Conservation (phyloP, 2,797 vertebrate genomes). For the Oreonectes daqikongensis region DNA sequence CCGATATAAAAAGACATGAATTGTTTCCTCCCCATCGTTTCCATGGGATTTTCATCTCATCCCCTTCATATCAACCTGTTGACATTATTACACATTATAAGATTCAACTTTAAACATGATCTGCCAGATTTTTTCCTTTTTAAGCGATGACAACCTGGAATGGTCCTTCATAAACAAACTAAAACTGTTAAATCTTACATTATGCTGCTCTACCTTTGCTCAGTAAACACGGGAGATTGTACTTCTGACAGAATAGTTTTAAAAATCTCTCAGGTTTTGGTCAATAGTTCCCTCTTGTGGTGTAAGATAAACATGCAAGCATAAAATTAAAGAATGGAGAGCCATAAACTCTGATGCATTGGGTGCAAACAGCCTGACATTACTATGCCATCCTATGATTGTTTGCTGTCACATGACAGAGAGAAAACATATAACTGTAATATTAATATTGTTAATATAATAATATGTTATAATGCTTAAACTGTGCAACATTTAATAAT, state of each 20-base stretch:
- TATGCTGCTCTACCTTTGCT: background rate
- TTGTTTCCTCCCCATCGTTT: too few species aligned
- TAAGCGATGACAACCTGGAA: background rate
- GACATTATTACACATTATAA: background rate
- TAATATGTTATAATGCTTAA: background rate
- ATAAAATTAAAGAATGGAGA: background rate
- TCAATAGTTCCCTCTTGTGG: constrained; percentile 22
- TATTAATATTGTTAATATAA: background rate
- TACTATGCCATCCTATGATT: too few species aligned
- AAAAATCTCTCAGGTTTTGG: background rate
- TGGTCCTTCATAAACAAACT: background rate
- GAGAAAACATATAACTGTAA: background rate
- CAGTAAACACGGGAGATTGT: background rate
- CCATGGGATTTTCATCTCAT: background rate
- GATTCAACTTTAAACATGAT: background rate
- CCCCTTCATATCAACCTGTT: background rate
- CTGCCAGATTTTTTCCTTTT: background rate
- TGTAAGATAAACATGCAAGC: background rate
- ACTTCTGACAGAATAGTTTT: background rate
- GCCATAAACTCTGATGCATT: background rate
- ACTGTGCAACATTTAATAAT: background rate
- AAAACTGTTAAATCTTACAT: background rate
- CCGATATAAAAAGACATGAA: too few species aligned
- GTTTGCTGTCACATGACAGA: too few species aligned
- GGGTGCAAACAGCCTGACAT: too few species aligned